Conservation (phyloP, 2,113 vertebrate genomes). For the Cavia aperea region DNA sequence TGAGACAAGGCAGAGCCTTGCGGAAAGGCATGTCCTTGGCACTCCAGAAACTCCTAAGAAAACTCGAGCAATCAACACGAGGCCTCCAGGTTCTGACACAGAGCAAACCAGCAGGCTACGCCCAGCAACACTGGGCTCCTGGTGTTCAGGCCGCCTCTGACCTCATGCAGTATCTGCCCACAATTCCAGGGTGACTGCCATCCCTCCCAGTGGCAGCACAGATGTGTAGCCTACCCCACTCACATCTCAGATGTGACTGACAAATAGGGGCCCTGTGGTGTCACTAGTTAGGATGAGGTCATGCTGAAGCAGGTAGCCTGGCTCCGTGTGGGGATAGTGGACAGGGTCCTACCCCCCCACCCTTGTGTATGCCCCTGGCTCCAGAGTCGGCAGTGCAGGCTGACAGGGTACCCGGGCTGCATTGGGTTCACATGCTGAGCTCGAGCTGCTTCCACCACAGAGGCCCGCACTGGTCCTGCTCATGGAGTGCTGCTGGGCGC, state of each 20-base stretch:
- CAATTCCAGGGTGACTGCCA: not conserved
- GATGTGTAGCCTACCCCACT: not conserved
- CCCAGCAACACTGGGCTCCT: fast-evolving
- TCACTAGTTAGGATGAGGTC: not conserved
- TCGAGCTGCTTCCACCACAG: not conserved
- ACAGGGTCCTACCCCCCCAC: too few relatives aligned
- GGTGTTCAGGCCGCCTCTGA: not conserved
- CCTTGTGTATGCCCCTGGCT: not conserved
- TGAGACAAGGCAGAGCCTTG: not conserved
- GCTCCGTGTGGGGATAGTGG: not conserved
- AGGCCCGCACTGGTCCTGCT: not conserved
- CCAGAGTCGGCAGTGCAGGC: too few relatives aligned
- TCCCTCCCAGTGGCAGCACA: not conserved
- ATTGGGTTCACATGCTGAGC: fast-evolving
- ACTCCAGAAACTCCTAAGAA: not conserved
- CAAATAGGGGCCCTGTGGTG: not conserved
- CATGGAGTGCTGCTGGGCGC: not conserved
- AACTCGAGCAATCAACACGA: fast-evolving
- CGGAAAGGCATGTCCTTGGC: fast-evolving
- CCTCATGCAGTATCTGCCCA: not conserved
- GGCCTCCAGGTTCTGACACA: not conserved
- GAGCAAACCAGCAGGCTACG: too few relatives aligned
- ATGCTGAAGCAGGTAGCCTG: not conserved
- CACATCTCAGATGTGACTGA: not conserved
- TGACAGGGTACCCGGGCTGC: too few relatives aligned